Evolutionary conservation across 2,797 vertebrate genomes (phyloP).

Genomic region (Notoglanidium macrostoma): DNA sequence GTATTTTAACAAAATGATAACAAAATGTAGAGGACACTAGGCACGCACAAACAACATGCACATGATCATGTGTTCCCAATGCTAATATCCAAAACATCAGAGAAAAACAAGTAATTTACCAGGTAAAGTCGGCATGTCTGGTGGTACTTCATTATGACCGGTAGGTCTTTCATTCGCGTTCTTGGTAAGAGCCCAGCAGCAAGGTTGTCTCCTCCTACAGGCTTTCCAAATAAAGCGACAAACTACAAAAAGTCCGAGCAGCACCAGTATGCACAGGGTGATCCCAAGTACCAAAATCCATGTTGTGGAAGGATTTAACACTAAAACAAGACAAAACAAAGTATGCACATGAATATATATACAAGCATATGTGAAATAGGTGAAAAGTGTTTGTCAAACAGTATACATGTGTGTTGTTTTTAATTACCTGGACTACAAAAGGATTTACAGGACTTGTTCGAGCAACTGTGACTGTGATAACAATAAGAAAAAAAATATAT

Average conservation of each 20-base stretch:
- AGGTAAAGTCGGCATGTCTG: conserved; percentile 17
- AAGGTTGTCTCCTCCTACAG: conserved; percentile 18
- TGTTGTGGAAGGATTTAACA: background rate
- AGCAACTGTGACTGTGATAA: conserved; percentile 35
- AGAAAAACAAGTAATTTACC: conserved; percentile 22
- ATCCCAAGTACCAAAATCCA: conserved; percentile 20
- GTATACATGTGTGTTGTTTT: background rate
- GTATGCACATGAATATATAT: background rate
- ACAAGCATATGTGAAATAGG: background rate
- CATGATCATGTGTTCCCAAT: background rate
- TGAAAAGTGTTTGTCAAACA: background rate
- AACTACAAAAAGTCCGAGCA: conserved; percentile 25
- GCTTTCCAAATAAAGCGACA: background rate
- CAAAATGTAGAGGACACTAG: background rate
- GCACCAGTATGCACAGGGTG: conserved; percentile 26
- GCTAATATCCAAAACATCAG: background rate
- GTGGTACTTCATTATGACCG: background rate
- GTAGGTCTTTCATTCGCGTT: background rate
- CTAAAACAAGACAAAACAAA: conserved; percentile 15
- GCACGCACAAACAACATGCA: background rate
- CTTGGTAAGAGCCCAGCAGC: background rate
- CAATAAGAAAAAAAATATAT: background rate
- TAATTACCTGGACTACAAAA: conserved; percentile 49
- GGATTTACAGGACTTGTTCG: conserved; percentile 36
- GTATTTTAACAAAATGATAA: background rate